Percentiles rank a stretch among this genome's conserved stretches.
Conservation (phyloP, 2,113 vertebrate genomes). For the Struthidea cinerea region DNA sequence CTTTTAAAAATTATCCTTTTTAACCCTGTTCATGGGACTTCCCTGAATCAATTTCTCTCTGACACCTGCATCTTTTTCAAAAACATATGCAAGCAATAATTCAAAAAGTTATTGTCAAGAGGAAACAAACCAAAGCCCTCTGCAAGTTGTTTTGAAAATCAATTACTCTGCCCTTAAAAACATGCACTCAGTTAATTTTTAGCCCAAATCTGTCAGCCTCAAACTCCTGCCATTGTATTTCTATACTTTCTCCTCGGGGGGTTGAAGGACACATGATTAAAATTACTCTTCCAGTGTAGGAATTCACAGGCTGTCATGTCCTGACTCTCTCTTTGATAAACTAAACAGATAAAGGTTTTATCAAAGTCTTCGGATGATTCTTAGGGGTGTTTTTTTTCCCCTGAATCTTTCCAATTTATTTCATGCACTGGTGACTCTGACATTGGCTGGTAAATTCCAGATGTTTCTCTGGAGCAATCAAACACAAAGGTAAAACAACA, state of each 20-base stretch:
- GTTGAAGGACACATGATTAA: not conserved
- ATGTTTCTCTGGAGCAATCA: not conserved
- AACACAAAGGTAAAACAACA: not conserved
- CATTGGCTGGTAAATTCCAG: not conserved
- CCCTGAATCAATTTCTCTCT: not conserved
- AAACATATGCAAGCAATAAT: not conserved
- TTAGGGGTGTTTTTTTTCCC: accelerated
- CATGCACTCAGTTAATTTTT: not conserved
- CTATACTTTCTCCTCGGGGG: not conserved
- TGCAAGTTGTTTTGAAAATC: not conserved
- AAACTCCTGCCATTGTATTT: not conserved
- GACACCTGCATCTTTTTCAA: not conserved
- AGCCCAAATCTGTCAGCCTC: not conserved
- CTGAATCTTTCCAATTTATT: not conserved
- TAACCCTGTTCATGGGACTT: not conserved
- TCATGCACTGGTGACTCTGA: not conserved
- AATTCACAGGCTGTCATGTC: not conserved
- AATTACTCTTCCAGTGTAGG: not conserved
- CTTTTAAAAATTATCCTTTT: not conserved
- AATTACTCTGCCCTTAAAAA: not conserved
- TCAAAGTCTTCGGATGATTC: not conserved
- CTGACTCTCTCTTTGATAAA: not conserved
- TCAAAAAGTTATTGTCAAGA: not conserved
- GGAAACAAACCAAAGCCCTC: not conserved
- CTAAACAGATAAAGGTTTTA: not conserved